Evolutionary conservation across 2,113 vertebrate genomes (phyloP), one percentile per base, ranked within the genome.

Genomic region (Engraulis encrasicolus): DNA sequence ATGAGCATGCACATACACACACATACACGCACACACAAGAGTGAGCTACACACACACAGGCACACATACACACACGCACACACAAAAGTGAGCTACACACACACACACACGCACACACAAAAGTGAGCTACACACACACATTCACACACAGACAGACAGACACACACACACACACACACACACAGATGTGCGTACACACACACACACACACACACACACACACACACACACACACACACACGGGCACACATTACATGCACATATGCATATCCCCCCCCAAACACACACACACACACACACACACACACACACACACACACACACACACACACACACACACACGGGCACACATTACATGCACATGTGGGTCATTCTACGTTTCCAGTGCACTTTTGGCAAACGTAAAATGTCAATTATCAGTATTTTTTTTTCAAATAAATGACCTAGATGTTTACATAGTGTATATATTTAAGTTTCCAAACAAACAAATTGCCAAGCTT

Each of bases 11-110:
- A 48, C 31, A n/a, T 37, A 37, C 78, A 19, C 81, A 78, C 50
- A 27, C 17, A 45, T 36, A 84, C 86, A 84, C 84, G 81, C 79
- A 12, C 37, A 37, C 38, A 82, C 61, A n/a, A n/a, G n/a, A n/a
- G n/a, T n/a, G n/a, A n/a, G n/a, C n/a, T n/a, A 45, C 15, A 74
- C 58, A 38, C 50, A 48, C 83, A 81, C 83, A 54, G 82, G 37
- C 14, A 34, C 85, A 83, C 34, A n/a, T 6, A 6, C 19, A 58
- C 15, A 18, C 50, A 18, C 49, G 1, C 49, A 3, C 49, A 52
- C 50, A 52, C 50, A 52, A 15, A 52, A n/a, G n/a, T n/a, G n/a
- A n/a, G n/a, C 50, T 9, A 20, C 50, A 17, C 50, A 14, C 49
- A 14, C 50, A 17, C 50, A 14, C 50, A 14, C 50, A 52, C 50